These are phyloP conservation scores for Bos javanicus DNA, from an alignment of 2,113 vertebrate genomes.

Conservation along the genomic window DNA sequence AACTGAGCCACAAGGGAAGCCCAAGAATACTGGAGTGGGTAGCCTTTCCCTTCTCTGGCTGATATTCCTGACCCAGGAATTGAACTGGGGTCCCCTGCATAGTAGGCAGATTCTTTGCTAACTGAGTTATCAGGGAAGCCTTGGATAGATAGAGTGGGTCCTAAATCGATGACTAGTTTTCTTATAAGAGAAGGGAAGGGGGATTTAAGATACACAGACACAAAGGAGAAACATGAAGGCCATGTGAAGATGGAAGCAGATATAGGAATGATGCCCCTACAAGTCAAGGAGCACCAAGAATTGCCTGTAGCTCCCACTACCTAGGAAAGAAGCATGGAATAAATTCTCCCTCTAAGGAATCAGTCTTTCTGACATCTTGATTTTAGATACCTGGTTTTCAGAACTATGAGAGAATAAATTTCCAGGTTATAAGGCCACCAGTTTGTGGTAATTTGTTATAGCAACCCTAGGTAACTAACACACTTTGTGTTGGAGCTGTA, in stretches of 20 bases:
- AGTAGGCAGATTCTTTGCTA: neutral
- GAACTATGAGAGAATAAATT: neutral
- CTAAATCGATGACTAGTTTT: neutral
- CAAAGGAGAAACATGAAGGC: neutral
- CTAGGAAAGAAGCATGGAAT: neutral
- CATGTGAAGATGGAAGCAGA: neutral
- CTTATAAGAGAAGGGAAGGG: neutral
- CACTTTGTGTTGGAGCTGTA: neutral
- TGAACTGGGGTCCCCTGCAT: neutral
- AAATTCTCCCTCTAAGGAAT: neutral
- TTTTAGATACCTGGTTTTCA: neutral
- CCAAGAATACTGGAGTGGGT: neutral
- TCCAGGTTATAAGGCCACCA: neutral
- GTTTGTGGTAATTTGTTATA: neutral
- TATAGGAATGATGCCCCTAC: neutral
- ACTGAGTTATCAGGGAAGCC: neutral
- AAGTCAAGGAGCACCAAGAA: neutral
- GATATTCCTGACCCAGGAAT: neutral
- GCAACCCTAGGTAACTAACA: neutral
- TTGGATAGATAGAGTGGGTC: neutral
- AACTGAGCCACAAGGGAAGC: neutral
- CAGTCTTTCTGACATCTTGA: neutral
- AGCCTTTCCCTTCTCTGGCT: neutral
- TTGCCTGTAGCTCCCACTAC: neutral
- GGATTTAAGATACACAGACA: neutral